phyloP scores from a whole-genome alignment of 2,888 invertebrate species.

The Drosophila pegasa region DNA sequence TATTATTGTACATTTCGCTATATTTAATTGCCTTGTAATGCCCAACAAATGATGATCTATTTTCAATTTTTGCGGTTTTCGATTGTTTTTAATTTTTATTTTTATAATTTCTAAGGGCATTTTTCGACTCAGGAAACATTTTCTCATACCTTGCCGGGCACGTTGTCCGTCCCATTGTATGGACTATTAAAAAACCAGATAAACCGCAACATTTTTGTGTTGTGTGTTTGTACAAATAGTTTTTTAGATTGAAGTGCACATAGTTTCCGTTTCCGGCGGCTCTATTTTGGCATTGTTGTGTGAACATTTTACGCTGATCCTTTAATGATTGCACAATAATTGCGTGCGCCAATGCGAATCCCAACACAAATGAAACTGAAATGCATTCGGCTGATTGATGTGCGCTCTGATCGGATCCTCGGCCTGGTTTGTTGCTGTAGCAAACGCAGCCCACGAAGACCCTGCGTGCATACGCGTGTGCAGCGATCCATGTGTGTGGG shows the following conservation, averaged over 20 bases:
- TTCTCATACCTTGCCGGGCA: constrained; percentile 62
- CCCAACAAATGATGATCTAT: background rate
- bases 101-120: constrained; percentile 19
- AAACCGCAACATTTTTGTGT: constrained; percentile 54
- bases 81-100: constrained; percentile 8
- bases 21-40: background rate
- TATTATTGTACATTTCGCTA: background rate
- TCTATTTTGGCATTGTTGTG: constrained; percentile 78
- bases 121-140: constrained; percentile 52
- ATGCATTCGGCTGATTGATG: constrained; percentile 49
- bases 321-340: constrained; percentile 74
- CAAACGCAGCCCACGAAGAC: background rate
- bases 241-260: constrained; percentile 45
- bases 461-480: constrained; percentile 52
- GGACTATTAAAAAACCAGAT: constrained; percentile 29
- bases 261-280: constrained; percentile 79
- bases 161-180: constrained; percentile 23
- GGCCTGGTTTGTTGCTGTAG: constrained; percentile 11
- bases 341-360: constrained; percentile 29
- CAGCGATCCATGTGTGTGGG: constrained; percentile 60
- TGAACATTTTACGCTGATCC: constrained; percentile 79
- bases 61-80: background rate
- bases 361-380: constrained; percentile 20
- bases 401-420: constrained; percentile 25
- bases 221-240: constrained; percentile 28